Base-by-base conservation (phyloP, 2,113 vertebrate genomes). In the Rhipidura dahli region DNA sequence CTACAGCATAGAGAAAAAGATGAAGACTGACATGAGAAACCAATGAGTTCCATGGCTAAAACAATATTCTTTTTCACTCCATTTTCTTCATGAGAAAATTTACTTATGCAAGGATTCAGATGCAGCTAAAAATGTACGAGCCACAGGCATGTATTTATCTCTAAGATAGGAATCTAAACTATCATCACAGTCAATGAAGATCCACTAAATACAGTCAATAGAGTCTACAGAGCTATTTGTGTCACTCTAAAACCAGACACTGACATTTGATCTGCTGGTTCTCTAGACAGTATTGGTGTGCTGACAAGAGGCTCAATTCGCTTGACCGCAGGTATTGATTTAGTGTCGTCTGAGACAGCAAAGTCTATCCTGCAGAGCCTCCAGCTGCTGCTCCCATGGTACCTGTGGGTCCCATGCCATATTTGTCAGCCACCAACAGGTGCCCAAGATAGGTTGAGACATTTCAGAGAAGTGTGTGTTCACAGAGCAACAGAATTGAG, bases 101-200 rank as follows among this genome's bases (percentile, higher is more conserved):
- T 4, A 39, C 13, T 40, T 64, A 45, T 22, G n/a, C 51, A 49
- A 61, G 35, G 47, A 53, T 49, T 80, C 45, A 57, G 66, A 60
- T 19, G 3, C 28, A 76, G 22, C 10, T 69, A 64, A 87, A 89
- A 77, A 69, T 0, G 1, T 11, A 13, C 0, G 0, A 49, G 26
- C 13, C 17, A 61, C 19, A 69, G 49, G 28, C 35, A 35, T 7
- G 7, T 37, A n/a, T 82, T 92, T 87, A 81, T 23, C 51, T 75
- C 39, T 50, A 47, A 83, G 21, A 10, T 0, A 54, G 20, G 26
- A 81, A 89, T 54, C 37, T 83, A 65, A 76, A 51, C n/a, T 83
- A 69, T 37, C n/a, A 31, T 40, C 80, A 68, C 10, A 61, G 45
- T 37, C 87, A 95, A 51, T 33, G 66, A 70, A 81, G 54, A 86